Conservation (phyloP, 2,888 invertebrate species). For the Callinectes sapidus region DNA sequence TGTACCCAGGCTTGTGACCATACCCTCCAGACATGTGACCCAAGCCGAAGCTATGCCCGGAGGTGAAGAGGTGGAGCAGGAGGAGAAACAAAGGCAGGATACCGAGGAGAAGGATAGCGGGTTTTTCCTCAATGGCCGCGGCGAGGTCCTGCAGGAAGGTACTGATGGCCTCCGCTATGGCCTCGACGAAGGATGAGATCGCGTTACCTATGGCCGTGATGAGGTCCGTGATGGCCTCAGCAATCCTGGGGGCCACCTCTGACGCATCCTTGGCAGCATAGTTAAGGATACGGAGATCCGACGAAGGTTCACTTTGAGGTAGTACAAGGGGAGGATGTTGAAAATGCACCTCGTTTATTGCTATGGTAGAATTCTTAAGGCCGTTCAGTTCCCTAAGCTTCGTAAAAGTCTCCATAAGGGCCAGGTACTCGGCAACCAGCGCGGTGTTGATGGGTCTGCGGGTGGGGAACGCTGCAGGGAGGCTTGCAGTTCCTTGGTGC, state of each 20-base stretch:
- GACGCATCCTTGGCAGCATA: conserved; percentile 36
- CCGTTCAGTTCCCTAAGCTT: neutral
- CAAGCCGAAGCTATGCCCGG: neutral
- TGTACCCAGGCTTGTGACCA: neutral
- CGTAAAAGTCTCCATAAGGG: neutral
- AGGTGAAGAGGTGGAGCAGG: conserved; percentile 32
- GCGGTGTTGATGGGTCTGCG: neutral
- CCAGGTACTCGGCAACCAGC: neutral
- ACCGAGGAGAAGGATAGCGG: conserved; percentile 51
- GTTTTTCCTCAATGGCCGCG: conserved; percentile 44
- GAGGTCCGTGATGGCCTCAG: conserved; percentile 37
- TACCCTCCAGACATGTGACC: neutral
- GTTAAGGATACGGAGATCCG: conserved; percentile 28
- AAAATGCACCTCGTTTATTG: neutral
- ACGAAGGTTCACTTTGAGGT: neutral
- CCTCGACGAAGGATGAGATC: neutral
- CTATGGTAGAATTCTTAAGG: neutral
- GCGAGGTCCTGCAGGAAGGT: conserved; percentile 41
- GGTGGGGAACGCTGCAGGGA: neutral
- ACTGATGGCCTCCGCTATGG: conserved; percentile 44
- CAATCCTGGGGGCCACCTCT: conserved; percentile 28
- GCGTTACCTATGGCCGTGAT: conserved; percentile 22
- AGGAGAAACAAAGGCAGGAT: conserved; percentile 52
- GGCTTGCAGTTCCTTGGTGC: neutral
- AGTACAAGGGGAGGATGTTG: neutral